Evolutionary conservation across 2,888 invertebrate species (phyloP).

Genomic region (Arrhopalites spinosus): DNA sequence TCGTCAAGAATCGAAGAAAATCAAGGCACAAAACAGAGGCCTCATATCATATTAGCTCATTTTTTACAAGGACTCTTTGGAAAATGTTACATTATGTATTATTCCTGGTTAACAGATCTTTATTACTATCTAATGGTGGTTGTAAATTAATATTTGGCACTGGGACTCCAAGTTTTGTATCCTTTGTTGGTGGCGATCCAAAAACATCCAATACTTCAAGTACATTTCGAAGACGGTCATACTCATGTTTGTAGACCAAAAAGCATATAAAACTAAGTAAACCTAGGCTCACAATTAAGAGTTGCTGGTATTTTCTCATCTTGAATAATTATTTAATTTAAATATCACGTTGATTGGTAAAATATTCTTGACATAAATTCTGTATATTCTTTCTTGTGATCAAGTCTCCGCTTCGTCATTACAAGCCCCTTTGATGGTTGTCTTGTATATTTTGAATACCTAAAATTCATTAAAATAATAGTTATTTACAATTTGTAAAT

Average conservation of each 20-base stretch:
- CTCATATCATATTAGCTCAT: too few species aligned
- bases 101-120: background rate
- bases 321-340: conserved; percentile 48
- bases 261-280: conserved; percentile 74
- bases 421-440: too few species aligned
- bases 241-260: conserved; percentile 83
- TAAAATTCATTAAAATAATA: too few species aligned
- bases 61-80: too few species aligned
- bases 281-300: conserved; percentile 73
- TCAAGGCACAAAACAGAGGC: too few species aligned
- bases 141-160: background rate
- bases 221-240: conserved; percentile 80
- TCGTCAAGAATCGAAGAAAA: too few species aligned
- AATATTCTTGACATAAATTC: too few species aligned
- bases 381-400: too few species aligned
- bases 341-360: background rate
- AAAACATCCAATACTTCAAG: conserved; percentile 85
- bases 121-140: background rate
- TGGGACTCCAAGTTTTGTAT: background rate
- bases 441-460: too few species aligned
- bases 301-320: conserved; percentile 85
- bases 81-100: background rate
- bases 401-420: too few species aligned
- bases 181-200: conserved; percentile 57
- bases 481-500: too few species aligned